Base-by-base conservation (phyloP, 2,888 invertebrate genomes). In the Gerris lacustris region DNA sequence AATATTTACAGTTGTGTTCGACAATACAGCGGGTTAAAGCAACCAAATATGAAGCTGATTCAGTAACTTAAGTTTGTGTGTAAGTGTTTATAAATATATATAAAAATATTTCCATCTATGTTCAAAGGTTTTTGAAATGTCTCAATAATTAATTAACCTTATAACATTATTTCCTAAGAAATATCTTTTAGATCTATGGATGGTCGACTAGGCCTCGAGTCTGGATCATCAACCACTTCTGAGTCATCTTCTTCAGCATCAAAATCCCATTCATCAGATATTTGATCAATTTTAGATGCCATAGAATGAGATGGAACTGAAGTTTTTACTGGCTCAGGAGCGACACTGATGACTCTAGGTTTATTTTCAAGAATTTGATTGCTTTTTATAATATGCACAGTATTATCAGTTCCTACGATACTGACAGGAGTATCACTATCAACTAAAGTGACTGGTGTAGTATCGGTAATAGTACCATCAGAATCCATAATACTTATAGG, bases 191-290 rank as follows among this genome's bases (percentile, higher is more conserved):
- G 69, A 47, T 74, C 74, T 18, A 73, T 73, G 7, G 73, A 73
- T 15, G 74, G 74, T 68, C 75, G 72, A 63, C 74, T 71, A 6
- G 75, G 75, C 67, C 73, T 74, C 15, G 67, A 66, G 4, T 75
- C 75, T 6, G 71, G 70, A 31, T 73, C 73, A 47, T 72, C 72
- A 4, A 71, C 69, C 5, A 66, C 64, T 62, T 71, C 73, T 44
- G 74, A 71, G 44, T 47, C 70, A 18, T 75, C 75, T 64, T 73
- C 75, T 18, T 74, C 72, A 18, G 70, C 67, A 45, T 75, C 75
- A 63, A 74, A 74, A 15, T 75, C 75, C 75, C 73, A 72, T 68
- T 75, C 75, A 66, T 70, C 72, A 63, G 73, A 73, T 17, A 75
- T 69, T 43, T 72, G 72, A n/a, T 73, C 73, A 17, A 71, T 73